Evolutionary conservation across 92 coral and sea anemone genomes (phyloP).

Genomic region (Meandrina meandrites): DNA sequence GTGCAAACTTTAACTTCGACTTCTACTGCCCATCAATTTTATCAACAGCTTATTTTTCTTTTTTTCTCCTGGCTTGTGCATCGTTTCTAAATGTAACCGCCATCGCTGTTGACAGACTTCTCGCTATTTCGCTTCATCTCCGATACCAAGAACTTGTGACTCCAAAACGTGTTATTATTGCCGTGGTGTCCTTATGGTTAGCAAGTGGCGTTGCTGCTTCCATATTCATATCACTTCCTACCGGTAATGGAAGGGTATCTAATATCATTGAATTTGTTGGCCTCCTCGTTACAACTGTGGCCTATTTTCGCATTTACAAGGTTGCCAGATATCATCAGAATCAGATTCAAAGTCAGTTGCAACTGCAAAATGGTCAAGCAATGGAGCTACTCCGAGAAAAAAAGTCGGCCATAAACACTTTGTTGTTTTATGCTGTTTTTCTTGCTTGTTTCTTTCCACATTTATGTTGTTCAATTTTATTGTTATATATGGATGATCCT

Average conservation of each 20-base stretch:
- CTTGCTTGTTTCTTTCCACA: slow-evolving; percentile 16
- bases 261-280: background rate
- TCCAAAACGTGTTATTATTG: slow-evolving; percentile 8
- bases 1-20: background rate
- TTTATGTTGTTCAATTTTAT: background rate
- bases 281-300: slow-evolving; percentile 4
- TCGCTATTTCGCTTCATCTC: slow-evolving; percentile 50
- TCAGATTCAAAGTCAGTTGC: slow-evolving; percentile 16
- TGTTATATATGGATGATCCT: background rate
- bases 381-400: background rate
- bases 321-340: slow-evolving; percentile 23
- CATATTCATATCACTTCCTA: background rate
- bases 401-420: slow-evolving; percentile 10
- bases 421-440: slow-evolving; percentile 10
- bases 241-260: background rate
- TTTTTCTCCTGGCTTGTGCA: background rate
- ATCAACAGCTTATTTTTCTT: background rate
- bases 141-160: slow-evolving; percentile 43
- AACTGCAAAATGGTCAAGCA: background rate
- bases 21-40: slow-evolving; percentile 4
- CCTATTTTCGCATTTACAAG: background rate
- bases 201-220: slow-evolving; percentile 1
- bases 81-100: slow-evolving; percentile 39
- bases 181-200: slow-evolving; percentile 32
- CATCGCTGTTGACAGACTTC: slow-evolving; percentile 32